Conservation (phyloP, 2,888 invertebrate species). For the Eupithecia vulgata region DNA sequence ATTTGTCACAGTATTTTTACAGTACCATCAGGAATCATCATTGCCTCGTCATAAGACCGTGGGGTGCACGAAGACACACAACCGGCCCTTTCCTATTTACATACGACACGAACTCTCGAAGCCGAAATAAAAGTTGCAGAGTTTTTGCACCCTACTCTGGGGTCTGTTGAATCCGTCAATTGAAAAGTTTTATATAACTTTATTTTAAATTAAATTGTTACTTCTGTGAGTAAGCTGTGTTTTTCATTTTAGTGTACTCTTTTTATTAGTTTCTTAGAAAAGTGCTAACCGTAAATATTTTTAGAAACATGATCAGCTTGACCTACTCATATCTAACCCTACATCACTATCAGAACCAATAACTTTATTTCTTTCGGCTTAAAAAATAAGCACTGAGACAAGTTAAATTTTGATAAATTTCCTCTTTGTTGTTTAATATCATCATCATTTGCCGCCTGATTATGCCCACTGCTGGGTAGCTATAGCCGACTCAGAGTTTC, state of each 20-base stretch:
- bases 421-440: neutral
- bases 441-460: neutral
- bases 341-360: too few relatives aligned
- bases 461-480: neutral
- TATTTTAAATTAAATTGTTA: slow-evolving; percentile 13
- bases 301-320: neutral
- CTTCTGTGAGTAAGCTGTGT: neutral
- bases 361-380: too few relatives aligned
- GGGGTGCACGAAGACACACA: slow-evolving; percentile 36
- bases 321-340: neutral
- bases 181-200: slow-evolving; percentile 21
- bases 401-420: too few relatives aligned
- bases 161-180: slow-evolving; percentile 18
- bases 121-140: slow-evolving; percentile 34
- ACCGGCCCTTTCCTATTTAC: slow-evolving; percentile 41
- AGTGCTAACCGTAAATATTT: neutral
- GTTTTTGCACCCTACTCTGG: slow-evolving; percentile 22
- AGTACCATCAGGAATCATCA: slow-evolving; percentile 1
- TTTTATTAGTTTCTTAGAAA: neutral
- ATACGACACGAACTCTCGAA: slow-evolving; percentile 42
- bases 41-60: slow-evolving; percentile 27
- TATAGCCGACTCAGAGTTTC: too few relatives aligned
- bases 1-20: neutral
- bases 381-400: too few relatives aligned
- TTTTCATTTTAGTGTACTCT: neutral